phyloP scores from a whole-genome alignment of 2,113 vertebrate genomes.

The Struthio camelus region DNA sequence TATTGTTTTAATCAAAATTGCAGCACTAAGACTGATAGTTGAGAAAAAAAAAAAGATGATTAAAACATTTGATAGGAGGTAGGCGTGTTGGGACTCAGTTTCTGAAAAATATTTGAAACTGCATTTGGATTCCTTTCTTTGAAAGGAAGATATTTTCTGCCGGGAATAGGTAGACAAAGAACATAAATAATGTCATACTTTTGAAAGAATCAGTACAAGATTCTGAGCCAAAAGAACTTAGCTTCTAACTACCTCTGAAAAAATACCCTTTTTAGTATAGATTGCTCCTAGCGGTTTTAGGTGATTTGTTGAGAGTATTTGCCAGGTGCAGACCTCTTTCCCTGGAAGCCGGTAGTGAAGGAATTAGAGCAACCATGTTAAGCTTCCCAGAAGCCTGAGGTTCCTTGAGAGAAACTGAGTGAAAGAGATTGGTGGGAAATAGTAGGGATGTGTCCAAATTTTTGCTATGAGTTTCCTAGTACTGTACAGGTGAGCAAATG shows the following conservation, averaged over 20 bases:
- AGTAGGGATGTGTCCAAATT: neutral
- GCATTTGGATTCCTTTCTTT: slow-evolving; percentile 32
- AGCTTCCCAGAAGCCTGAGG: neutral
- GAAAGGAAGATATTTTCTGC: neutral
- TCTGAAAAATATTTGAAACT: slow-evolving; percentile 34
- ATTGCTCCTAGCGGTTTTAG: neutral
- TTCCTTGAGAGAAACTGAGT: neutral
- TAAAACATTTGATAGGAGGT: slow-evolving; percentile 19
- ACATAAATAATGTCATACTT: slow-evolving; percentile 29
- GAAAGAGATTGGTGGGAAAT: neutral
- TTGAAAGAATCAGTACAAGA: neutral
- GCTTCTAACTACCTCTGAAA: neutral
- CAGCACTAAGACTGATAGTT: neutral
- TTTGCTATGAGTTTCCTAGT: neutral
- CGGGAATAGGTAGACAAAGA: slow-evolving; percentile 16
- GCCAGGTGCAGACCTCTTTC: slow-evolving; percentile 36
- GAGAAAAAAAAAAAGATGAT: neutral
- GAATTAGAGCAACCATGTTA: neutral
- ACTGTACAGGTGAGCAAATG: neutral
- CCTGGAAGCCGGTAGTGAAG: neutral
- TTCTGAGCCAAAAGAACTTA: slow-evolving; percentile 20
- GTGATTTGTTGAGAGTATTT: neutral
- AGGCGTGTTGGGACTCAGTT: slow-evolving; percentile 25
- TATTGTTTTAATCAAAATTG: slow-evolving; percentile 15
- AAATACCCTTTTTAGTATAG: neutral